Percentiles rank a stretch among this genome's conserved stretches.
phyloP scores from a whole-genome alignment of 1,140 invertebrate genomes.

The Megathymus violae region DNA sequence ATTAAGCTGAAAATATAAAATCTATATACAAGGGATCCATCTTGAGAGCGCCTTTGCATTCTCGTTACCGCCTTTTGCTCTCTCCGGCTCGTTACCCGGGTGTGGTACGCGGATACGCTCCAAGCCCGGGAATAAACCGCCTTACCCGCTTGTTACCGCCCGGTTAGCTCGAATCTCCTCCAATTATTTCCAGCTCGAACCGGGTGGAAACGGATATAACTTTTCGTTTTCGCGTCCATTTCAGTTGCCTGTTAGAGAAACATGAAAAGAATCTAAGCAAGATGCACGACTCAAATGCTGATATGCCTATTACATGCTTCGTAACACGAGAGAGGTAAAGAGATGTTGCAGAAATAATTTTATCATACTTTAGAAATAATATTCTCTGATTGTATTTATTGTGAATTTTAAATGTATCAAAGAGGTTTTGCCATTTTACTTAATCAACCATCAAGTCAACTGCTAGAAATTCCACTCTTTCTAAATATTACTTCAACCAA shows the following conservation, averaged over 20 bases:
- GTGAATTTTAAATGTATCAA: no score
- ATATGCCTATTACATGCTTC: conserved; percentile 19
- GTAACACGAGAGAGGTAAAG: conserved; percentile 7
- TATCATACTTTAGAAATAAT: background rate
- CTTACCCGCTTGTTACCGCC: conserved; percentile 67
- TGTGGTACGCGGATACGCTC: background rate
- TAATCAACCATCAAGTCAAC: no score
- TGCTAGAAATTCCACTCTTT: no score
- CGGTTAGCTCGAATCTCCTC: conserved; percentile 69
- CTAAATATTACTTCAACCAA: no score
- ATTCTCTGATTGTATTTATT: no score
- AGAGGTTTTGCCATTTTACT: no score
- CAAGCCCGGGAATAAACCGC: conserved; percentile 42
- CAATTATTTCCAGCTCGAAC: conserved; percentile 71
- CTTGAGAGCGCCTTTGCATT: conserved; percentile 50
- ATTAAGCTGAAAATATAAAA: background rate
- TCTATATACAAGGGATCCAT: conserved; percentile 36
- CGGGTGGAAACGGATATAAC: conserved; percentile 55
- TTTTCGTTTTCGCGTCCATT: conserved; percentile 56
- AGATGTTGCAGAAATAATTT: conserved; percentile 3
- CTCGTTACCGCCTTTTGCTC: conserved; percentile 52
- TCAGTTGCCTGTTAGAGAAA: conserved; percentile 20
- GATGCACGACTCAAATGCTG: no score
- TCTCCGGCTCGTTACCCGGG: conserved; percentile 59
- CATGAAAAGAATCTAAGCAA: conserved; percentile 7